phyloP scores from a whole-genome alignment of 1,140 invertebrate genomes.

The Phortica variegata region DNA sequence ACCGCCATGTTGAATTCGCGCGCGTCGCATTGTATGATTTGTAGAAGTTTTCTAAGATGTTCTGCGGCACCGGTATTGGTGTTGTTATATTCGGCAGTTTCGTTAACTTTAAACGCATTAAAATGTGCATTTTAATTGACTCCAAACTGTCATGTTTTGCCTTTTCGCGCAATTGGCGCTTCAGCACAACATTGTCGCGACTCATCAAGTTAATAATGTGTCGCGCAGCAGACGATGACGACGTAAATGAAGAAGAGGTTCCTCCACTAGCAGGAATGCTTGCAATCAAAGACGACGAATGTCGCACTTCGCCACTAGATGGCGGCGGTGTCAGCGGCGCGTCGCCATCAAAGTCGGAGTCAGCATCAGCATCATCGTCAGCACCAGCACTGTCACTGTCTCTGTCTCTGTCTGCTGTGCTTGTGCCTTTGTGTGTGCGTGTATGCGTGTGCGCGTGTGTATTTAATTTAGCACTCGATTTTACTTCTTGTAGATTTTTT shows the following conservation, averaged over 20 bases:
- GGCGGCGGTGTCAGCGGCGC: too few species aligned
- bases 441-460: too few species aligned
- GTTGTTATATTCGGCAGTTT: slow-evolving; percentile 44
- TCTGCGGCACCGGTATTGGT: slow-evolving; percentile 35
- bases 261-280: background rate
- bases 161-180: slow-evolving; percentile 40
- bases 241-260: background rate
- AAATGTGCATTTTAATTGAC: slow-evolving; percentile 48
- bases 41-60: slow-evolving; percentile 44
- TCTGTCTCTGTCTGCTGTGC: background rate
- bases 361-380: background rate
- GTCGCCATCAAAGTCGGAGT: too few species aligned
- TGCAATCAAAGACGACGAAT: too few species aligned
- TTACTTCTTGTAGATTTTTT: too few species aligned
- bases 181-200: slow-evolving; percentile 28
- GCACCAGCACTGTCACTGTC: background rate
- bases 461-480: too few species aligned
- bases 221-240: background rate
- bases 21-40: slow-evolving; percentile 30
- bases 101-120: slow-evolving; percentile 40
- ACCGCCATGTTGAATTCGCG: background rate
- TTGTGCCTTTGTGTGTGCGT: too few species aligned
- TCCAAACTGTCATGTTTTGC: slow-evolving; percentile 44
- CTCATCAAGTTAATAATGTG: slow-evolving; percentile 17
- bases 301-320: too few species aligned